Percentiles rank a stretch among this genome's conserved stretches.
Evolutionary conservation across 2,113 vertebrate species (phyloP).

Genomic region (Ailuropoda melanoleuca): DNA sequence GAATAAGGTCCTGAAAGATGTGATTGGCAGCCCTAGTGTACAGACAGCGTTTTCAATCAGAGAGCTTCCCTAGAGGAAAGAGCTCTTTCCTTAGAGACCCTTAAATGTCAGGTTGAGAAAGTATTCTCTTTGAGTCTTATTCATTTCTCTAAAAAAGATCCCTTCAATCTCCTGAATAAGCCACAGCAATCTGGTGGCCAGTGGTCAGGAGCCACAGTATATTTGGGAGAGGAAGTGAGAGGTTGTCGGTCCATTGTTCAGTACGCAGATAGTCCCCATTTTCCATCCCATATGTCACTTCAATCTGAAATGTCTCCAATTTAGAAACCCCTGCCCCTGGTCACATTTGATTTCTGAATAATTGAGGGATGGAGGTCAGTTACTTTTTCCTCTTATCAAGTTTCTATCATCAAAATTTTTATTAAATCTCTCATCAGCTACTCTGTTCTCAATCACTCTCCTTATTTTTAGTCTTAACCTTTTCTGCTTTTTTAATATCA

Average conservation of each 20-base stretch:
- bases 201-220: not conserved
- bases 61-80: not conserved
- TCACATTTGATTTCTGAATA: not conserved
- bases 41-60: not conserved
- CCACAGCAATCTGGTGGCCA: not conserved
- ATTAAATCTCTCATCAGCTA: not conserved
- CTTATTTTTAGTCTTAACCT: not conserved
- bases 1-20: not conserved
- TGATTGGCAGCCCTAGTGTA: not conserved
- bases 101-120: not conserved
- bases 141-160: not conserved
- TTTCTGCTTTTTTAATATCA: not conserved
- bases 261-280: no score
- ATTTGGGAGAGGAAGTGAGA: not conserved
- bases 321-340: not conserved
- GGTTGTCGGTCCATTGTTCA: not conserved
- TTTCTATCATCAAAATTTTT: not conserved
- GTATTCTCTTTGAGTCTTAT: not conserved
- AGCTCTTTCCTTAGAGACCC: not conserved
- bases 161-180: not conserved
- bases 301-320: not conserved
- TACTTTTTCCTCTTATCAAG: not conserved
- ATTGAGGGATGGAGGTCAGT: not conserved
- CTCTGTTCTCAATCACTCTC: not conserved
- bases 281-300: not conserved